Conservation (phyloP, 2,113 vertebrate genomes). For the Apaloderma vittatum region DNA sequence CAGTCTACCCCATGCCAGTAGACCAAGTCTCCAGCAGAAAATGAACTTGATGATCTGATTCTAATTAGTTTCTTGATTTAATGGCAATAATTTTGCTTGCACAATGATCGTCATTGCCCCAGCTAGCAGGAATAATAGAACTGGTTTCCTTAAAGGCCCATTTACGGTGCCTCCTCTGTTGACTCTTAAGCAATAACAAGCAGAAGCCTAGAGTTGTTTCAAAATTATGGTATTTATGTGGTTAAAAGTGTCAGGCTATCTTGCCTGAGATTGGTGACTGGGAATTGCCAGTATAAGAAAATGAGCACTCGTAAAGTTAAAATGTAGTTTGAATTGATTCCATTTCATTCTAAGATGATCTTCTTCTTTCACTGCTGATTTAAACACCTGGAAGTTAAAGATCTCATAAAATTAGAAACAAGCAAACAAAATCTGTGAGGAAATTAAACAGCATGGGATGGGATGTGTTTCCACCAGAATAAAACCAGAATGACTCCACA, state of each 20-base stretch:
- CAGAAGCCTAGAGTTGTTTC: not conserved
- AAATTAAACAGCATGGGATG: constrained; percentile 6
- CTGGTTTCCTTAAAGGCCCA: constrained; percentile 17
- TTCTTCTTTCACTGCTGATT: constrained; percentile 21
- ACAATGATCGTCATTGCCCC: not conserved
- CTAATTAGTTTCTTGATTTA: constrained; percentile 63
- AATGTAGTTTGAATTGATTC: not conserved
- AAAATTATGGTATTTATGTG: not conserved
- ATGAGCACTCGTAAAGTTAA: constrained; percentile 16
- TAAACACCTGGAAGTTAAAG: constrained; percentile 48
- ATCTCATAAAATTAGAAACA: not conserved
- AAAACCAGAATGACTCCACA: constrained; percentile 5
- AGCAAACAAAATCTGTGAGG: not conserved
- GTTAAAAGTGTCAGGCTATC: constrained; percentile 12
- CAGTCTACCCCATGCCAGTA: not conserved
- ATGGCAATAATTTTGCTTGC: constrained; percentile 17
- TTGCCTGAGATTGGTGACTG: not conserved
- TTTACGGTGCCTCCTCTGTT: not conserved
- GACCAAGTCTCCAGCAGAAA: constrained; percentile 1
- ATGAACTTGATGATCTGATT: constrained; percentile 21
- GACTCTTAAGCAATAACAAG: constrained; percentile 46
- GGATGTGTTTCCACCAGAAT: not conserved
- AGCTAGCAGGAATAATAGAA: not conserved
- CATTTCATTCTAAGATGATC: not conserved
- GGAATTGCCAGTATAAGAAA: not conserved